These are phyloP conservation scores for Pyrochroa serraticornis DNA, from an alignment of 2,888 invertebrate species.

Conservation along the genomic window DNA sequence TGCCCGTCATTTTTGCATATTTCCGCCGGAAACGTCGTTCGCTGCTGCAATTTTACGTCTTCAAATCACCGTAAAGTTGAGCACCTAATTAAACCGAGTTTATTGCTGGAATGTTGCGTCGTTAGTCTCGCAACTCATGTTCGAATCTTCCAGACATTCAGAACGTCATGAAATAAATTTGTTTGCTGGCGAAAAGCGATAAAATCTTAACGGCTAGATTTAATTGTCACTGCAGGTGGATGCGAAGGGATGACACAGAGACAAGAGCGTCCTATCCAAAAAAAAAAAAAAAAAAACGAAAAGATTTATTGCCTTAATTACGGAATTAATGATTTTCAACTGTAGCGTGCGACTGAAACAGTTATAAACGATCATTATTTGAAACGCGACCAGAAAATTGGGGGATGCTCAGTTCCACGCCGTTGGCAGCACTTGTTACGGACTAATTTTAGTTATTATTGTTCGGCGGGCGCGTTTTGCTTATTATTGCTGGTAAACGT, in stretches of 20 bases:
- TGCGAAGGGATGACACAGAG: no score
- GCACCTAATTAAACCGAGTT: no score
- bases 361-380: conserved; percentile 5
- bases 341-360: conserved; percentile 8
- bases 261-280: no score
- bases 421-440: conserved; percentile 25
- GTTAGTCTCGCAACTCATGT: no score
- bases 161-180: conserved; percentile 7
- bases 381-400: conserved; percentile 20
- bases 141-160: no score
- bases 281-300: neutral
- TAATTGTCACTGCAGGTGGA: conserved; percentile 11
- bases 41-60: no score
- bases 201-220: conserved; percentile 7
- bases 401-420: conserved; percentile 17
- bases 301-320: conserved; percentile 20
- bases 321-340: conserved; percentile 11
- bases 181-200: neutral
- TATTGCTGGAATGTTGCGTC: no score
- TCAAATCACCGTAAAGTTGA: no score
- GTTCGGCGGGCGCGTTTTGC: conserved; percentile 22
- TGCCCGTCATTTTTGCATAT: no score
- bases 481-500: conserved; percentile 26
- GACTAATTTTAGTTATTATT: conserved; percentile 27
- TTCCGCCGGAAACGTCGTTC: no score